Evolutionary conservation across 2,888 invertebrate species (phyloP), one percentile per base, ranked within the genome.

Genomic region (Lasioglossum morio): DNA sequence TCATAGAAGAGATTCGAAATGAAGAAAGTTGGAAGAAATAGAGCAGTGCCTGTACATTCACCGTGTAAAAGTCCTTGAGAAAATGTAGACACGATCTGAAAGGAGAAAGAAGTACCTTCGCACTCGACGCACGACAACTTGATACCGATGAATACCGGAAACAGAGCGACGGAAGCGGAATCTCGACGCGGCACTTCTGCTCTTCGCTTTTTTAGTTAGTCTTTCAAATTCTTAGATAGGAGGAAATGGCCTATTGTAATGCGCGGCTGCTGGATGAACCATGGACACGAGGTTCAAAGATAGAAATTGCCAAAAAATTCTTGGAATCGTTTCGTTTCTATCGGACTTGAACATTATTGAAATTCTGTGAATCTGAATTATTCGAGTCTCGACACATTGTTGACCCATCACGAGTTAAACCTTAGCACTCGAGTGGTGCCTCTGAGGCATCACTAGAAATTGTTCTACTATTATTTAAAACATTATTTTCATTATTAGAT

Each of bases 191-290:
- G 81, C 79, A 88, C 88, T 91, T 89, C 69, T 72, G 89, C 87
- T 91, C 88, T 88, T 90, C 92, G 91, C 90, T 77, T 91, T 89
- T 94, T 93, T 93, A 93, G 92, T 94, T 94, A 94, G 92, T 89
- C 83, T 92, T 93, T 93, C 87, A 90, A 94, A 93, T 94, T 94
- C 86, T 93, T 94, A 93, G 93, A 92, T 94, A 94, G 92, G 91
- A 93, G 88, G 90, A 93, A 94, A 93, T 91, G 93, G 94, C 94
- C 94, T 94, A 93, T 91, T 85, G 78, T 74, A 79, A 84, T 82
- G 79, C 76, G 77, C 48, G 80, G 30, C 14, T 70, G 76, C 81
- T 75, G 84, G 84, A 75, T 74, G 77, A 85, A 66, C 43, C 77
- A 23, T 23, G 48, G 30, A 76, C 23, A 16, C 2, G 23, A 74